Conservation (phyloP, 2,113 vertebrate species). For the Pedetes capensis region DNA sequence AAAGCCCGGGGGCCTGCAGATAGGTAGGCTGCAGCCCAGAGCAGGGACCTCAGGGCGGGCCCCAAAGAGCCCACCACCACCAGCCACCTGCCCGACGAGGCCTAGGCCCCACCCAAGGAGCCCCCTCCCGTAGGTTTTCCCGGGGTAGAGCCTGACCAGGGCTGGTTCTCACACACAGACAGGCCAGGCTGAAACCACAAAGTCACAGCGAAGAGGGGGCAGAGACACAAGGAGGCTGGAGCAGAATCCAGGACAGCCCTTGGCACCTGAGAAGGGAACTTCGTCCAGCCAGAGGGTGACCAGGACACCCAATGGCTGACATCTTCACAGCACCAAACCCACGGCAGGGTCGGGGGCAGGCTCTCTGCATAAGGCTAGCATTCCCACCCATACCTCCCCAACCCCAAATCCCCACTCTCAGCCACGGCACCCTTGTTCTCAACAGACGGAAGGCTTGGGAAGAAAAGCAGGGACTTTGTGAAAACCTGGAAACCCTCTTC, state of each 20-base stretch:
- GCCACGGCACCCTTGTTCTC: not conserved
- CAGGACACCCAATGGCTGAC: not conserved
- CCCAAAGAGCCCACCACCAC: not conserved
- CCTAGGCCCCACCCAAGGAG: no score
- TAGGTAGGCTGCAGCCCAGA: not conserved
- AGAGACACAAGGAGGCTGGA: not conserved
- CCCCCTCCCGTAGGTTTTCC: not conserved
- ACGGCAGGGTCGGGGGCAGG: no score
- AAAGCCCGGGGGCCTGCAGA: not conserved
- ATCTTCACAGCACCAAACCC: not conserved
- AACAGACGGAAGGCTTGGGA: not conserved
- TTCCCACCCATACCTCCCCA: not conserved
- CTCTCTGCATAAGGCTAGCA: no score
- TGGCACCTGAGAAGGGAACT: not conserved
- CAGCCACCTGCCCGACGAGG: not conserved
- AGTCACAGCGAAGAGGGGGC: not conserved
- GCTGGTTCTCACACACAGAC: not conserved
- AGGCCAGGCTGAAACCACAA: not conserved
- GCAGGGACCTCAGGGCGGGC: not conserved
- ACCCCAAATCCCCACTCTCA: not conserved
- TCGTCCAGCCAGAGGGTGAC: accelerated
- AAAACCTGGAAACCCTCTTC: not conserved
- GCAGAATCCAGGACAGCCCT: not conserved
- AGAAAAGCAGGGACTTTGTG: not conserved
- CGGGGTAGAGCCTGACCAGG: not conserved